Conservation (phyloP, 2,113 vertebrate species). For the Melanostigma gelatinosum region DNA sequence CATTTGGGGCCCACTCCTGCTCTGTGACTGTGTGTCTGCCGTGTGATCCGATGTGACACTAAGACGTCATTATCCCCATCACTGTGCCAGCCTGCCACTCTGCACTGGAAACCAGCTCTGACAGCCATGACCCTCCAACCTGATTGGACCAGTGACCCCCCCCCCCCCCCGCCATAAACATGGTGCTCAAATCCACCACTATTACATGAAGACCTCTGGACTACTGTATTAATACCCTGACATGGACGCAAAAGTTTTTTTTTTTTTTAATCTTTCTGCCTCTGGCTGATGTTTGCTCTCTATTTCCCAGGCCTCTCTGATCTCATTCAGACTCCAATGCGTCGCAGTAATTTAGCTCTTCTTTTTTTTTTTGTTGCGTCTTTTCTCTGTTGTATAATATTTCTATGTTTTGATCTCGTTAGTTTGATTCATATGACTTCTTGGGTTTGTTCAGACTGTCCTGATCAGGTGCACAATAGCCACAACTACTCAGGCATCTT, state of each 20-base stretch:
- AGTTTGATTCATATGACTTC: constrained; percentile 59
- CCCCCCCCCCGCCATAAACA: constrained; percentile 72
- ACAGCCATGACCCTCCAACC: constrained; percentile 77
- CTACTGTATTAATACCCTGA: constrained; percentile 59
- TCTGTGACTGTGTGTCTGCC: constrained; percentile 63
- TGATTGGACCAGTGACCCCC: constrained; percentile 69
- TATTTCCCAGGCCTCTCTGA: constrained; percentile 27
- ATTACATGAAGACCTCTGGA: constrained; percentile 76
- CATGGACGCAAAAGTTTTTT: constrained; percentile 38
- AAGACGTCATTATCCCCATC: constrained; percentile 77
- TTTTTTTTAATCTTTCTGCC: constrained; percentile 48
- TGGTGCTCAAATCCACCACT: constrained; percentile 74
- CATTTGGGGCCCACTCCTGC: constrained; percentile 49
- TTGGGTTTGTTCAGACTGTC: constrained; percentile 66
- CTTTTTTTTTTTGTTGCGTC: constrained; percentile 18
- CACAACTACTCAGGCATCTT: constrained; percentile 79
- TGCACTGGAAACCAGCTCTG: constrained; percentile 76
- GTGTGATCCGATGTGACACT: constrained; percentile 76
- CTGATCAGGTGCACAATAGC: constrained; percentile 75
- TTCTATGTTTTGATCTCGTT: constrained; percentile 60
- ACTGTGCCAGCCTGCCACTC: constrained; percentile 79
- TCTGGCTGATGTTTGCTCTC: constrained; percentile 41
- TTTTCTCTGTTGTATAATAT: constrained; percentile 66
- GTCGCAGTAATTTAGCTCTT: constrained; percentile 39
- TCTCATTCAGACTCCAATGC: constrained; percentile 26